These are phyloP conservation scores for Aepyceros melampus DNA, from an alignment of 2,113 vertebrate species.

Conservation along the genomic window DNA sequence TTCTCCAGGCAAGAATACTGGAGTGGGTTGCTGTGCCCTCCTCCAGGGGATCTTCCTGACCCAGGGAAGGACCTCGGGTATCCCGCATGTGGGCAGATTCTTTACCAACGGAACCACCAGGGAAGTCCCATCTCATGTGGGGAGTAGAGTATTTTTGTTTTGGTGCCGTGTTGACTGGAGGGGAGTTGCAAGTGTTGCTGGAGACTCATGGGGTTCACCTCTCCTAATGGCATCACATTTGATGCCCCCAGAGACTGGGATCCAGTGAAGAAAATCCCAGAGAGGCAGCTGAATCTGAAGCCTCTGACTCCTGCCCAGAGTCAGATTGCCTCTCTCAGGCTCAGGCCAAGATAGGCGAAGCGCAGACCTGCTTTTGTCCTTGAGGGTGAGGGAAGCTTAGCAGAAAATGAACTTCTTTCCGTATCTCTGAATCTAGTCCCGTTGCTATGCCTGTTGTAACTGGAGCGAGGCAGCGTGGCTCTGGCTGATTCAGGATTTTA, in stretches of 20 bases:
- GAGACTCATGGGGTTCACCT: not conserved
- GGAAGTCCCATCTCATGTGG: not conserved
- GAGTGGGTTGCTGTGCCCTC: not conserved
- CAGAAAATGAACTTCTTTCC: not conserved
- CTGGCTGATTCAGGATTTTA: not conserved
- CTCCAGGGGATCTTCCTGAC: not conserved
- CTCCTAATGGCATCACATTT: accelerated
- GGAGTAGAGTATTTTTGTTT: not conserved
- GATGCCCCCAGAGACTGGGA: not conserved
- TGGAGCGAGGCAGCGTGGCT: not conserved
- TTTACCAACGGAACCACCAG: not conserved
- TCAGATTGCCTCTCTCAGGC: not conserved
- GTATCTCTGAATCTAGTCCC: not conserved
- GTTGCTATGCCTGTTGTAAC: not conserved
- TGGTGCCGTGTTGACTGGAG: accelerated
- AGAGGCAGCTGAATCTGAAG: not conserved
- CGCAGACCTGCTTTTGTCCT: not conserved
- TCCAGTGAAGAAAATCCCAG: accelerated
- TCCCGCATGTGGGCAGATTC: not conserved
- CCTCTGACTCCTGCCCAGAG: too few relatives aligned
- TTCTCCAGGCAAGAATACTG: not conserved
- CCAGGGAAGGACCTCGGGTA: not conserved
- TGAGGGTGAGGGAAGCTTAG: not conserved
- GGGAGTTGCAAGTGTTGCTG: not conserved
- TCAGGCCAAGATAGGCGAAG: not conserved